A percentile compares a stretch with the other conserved stretches of the same genome.
phyloP scores from a whole-genome alignment of 2,888 invertebrate genomes.

The Mythimna vitellina region DNA sequence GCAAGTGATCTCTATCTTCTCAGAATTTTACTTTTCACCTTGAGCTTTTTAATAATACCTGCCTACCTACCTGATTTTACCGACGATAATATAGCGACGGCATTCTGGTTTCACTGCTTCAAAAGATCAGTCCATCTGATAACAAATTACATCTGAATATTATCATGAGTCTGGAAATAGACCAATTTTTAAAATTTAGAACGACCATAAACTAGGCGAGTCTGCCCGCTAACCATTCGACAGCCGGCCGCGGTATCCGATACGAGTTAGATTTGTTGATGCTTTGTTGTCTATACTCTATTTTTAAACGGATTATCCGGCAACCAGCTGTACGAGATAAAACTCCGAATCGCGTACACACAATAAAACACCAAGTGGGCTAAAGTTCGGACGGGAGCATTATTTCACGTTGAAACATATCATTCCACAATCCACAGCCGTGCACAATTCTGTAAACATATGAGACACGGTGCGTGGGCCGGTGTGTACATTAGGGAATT shows the following conservation, averaged over 20 bases:
- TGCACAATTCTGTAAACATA: slow-evolving; percentile 85
- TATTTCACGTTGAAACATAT: slow-evolving; percentile 85
- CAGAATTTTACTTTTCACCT: slow-evolving; percentile 43
- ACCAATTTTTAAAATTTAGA: slow-evolving; percentile 67
- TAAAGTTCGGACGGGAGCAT: slow-evolving; percentile 80
- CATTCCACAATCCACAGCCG: slow-evolving; percentile 81
- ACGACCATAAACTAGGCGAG: slow-evolving; percentile 66
- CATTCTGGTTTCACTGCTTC: slow-evolving; percentile 35
- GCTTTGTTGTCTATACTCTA: slow-evolving; percentile 85
- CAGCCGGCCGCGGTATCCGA: slow-evolving; percentile 68
- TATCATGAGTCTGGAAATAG: slow-evolving; percentile 64
- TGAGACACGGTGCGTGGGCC: slow-evolving; percentile 80
- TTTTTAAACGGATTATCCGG: slow-evolving; percentile 85
- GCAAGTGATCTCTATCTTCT: slow-evolving; percentile 22
- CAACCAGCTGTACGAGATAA: slow-evolving; percentile 88
- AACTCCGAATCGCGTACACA: slow-evolving; percentile 80
- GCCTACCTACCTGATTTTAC: slow-evolving; percentile 26
- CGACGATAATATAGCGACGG: slow-evolving; percentile 25
- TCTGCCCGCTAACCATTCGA: slow-evolving; percentile 61
- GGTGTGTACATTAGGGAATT: slow-evolving; percentile 80
- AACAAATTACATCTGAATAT: slow-evolving; percentile 39
- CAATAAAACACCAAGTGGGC: slow-evolving; percentile 84
- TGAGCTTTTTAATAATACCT: slow-evolving; percentile 44
- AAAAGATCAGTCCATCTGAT: slow-evolving; percentile 41
- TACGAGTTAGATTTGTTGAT: slow-evolving; percentile 68